These are phyloP conservation scores for Eubasilissa regina DNA, from an alignment of 1,140 invertebrate genomes.

Conservation along the genomic window DNA sequence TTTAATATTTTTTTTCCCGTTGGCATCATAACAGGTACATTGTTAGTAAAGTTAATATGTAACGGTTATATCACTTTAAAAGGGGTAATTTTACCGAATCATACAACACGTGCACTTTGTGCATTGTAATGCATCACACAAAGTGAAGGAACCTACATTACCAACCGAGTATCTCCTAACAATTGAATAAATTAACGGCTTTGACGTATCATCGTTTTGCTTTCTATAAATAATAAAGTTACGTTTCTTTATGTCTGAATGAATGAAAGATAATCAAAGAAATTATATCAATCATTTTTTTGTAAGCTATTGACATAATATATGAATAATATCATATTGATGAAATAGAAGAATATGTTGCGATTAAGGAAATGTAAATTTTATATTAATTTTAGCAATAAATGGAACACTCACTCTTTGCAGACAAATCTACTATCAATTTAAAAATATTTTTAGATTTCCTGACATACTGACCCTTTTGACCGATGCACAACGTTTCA, in stretches of 20 bases:
- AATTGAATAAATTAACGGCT: slow-evolving; percentile 43
- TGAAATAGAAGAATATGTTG: not conserved
- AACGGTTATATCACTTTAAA: slow-evolving; percentile 25
- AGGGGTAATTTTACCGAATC: slow-evolving; percentile 29
- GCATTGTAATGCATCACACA: slow-evolving; percentile 37
- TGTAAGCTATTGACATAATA: not conserved
- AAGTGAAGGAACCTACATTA: not conserved
- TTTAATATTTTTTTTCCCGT: no score
- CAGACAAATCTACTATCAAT: no score
- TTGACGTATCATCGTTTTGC: no score
- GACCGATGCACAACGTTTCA: no score
- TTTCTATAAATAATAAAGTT: no score
- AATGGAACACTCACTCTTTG: no score
- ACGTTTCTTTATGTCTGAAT: no score
- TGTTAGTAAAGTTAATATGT: slow-evolving; percentile 35
- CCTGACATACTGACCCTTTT: no score
- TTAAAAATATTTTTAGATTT: no score
- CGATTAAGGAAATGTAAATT: no score
- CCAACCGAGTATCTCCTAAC: slow-evolving; percentile 8
- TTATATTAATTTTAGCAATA: no score
- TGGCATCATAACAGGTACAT: slow-evolving; percentile 2
- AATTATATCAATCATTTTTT: not conserved
- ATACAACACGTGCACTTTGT: slow-evolving; percentile 42
- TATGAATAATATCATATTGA: not conserved
- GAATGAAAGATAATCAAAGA: no score